A percentile compares a stretch with the other conserved stretches of the same genome.
These are phyloP conservation scores for Indicator indicator DNA, from an alignment of 2,113 vertebrate species.

Conservation along the genomic window DNA sequence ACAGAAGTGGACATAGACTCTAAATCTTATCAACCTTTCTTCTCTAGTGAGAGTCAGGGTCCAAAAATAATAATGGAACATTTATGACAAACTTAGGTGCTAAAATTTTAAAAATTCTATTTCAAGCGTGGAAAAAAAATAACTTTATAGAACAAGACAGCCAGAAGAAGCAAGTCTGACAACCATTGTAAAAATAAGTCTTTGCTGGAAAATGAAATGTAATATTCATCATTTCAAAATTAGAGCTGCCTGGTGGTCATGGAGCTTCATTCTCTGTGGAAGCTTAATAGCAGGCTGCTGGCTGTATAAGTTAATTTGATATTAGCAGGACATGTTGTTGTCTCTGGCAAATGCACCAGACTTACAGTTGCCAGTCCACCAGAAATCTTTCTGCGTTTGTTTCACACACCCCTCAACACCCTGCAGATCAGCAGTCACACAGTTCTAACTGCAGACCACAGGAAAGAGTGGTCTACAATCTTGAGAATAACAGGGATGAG, in stretches of 20 bases:
- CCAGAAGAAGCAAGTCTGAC: neutral
- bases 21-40: neutral
- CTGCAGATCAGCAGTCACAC: neutral
- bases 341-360: neutral
- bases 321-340: neutral
- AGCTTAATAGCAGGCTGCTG: neutral
- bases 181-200: neutral
- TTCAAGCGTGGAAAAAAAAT: neutral
- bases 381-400: neutral
- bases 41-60: neutral
- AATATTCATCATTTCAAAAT: neutral
- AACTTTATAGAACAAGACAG: neutral
- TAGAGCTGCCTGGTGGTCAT: neutral
- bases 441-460: too few species aligned
- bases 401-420: neutral
- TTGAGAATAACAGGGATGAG: neutral
- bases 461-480: too few species aligned
- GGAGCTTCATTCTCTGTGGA: neutral
- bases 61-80: neutral
- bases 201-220: neutral
- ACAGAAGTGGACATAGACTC: neutral
- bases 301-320: neutral
- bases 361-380: neutral
- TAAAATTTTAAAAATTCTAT: neutral
- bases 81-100: neutral